Conservation (phyloP, 2,888 invertebrate genomes). For the Petrolisthes cinctipes region DNA sequence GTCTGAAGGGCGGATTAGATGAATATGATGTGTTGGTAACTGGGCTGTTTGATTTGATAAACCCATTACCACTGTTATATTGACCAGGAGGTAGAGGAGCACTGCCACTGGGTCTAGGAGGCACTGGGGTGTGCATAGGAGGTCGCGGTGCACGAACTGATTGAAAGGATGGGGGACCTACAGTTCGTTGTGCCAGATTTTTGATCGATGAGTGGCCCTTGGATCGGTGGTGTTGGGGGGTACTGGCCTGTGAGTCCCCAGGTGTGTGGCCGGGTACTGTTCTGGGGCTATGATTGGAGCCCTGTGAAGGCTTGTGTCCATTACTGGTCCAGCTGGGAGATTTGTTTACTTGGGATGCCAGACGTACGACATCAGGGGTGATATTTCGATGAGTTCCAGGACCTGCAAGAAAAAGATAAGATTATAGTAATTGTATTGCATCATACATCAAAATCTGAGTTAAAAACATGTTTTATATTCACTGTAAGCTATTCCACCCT, state of each 20-base stretch:
- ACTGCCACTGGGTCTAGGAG: not conserved
- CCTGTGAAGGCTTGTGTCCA: too few relatives aligned
- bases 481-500: too few relatives aligned
- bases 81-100: slow-evolving; percentile 5
- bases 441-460: too few relatives aligned
- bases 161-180: too few relatives aligned
- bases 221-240: not conserved
- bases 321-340: too few relatives aligned
- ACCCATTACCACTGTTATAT: not conserved
- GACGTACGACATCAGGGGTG: not conserved
- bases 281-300: too few relatives aligned
- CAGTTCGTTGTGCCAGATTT: too few relatives aligned
- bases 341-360: too few relatives aligned
- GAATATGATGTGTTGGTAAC: not conserved
- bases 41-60: not conserved
- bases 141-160: not conserved
- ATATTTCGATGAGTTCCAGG: not conserved
- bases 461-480: too few relatives aligned
- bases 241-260: not conserved
- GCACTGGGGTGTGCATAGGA: not conserved
- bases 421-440: too few relatives aligned
- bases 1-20: not conserved
- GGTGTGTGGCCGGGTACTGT: not conserved
- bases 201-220: not conserved
- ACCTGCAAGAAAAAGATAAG: not conserved